These are phyloP conservation scores for Litoditis marina DNA, from an alignment of 2,888 invertebrate species.

Conservation along the genomic window DNA sequence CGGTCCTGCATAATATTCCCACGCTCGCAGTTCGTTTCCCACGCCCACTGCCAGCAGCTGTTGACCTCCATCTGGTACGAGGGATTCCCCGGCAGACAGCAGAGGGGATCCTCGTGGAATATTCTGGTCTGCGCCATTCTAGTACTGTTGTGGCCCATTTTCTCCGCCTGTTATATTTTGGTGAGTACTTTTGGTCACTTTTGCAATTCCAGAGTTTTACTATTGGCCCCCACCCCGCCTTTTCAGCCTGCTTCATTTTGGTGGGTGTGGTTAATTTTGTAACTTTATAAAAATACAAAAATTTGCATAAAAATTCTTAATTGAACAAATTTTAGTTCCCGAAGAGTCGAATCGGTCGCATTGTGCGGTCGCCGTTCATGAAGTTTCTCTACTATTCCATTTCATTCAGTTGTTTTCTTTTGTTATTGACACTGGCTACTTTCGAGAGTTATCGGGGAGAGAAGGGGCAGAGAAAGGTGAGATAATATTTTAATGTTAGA, in stretches of 20 bases:
- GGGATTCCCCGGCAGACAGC: constrained; percentile 65
- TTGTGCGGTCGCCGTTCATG: constrained; percentile 68
- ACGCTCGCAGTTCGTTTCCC: constrained; percentile 67
- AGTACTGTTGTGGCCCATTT: constrained; percentile 66
- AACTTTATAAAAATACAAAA: background rate
- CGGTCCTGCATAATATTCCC: constrained; percentile 13
- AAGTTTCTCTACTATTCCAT: constrained; percentile 68
- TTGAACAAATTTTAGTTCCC: constrained; percentile 58
- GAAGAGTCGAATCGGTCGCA: constrained; percentile 65
- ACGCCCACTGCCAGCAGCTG: constrained; percentile 68
- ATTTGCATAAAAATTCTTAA: background rate
- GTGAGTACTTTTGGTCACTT: too few relatives aligned
- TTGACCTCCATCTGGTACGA: constrained; percentile 68
- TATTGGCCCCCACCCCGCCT: constrained; percentile 65
- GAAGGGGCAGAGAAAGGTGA: constrained; percentile 39
- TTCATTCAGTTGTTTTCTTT: constrained; percentile 67
- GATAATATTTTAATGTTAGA: too few relatives aligned
- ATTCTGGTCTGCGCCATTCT: constrained; percentile 65
- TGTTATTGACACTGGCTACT: constrained; percentile 65
- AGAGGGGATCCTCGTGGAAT: constrained; percentile 59
- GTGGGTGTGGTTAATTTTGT: too few relatives aligned
- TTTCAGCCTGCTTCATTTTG: constrained; percentile 60
- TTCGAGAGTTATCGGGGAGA: constrained; percentile 57
- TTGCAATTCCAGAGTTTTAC: background rate
- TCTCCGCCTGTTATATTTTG: constrained; percentile 60